Evolutionary conservation across 2,888 invertebrate species (phyloP), one percentile per base, ranked within the genome.

Genomic region (Rosalia funebris): DNA sequence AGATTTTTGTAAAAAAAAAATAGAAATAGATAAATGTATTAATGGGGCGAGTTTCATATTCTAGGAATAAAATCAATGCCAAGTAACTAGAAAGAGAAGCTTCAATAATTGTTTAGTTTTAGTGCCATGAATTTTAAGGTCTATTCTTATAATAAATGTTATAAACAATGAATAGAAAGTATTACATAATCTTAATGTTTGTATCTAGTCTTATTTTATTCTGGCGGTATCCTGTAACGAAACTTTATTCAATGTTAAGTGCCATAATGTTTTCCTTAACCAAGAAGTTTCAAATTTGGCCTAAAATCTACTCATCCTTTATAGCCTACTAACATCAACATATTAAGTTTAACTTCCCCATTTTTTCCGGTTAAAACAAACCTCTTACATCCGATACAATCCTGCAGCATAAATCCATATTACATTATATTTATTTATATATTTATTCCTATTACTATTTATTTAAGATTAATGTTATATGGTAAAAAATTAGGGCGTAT

Each of bases 161-260:
- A 42, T 37, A 36, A 31, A 32, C 41, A 58, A 31, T 47, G 39
- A 45, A 50, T 47, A 54, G 48, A 48, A 55, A 57, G 54, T 62
- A 62, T 62, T 62, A 58, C 36, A 12, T 62, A 62, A 44, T 61
- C 14, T 60, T 57, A 57, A 62, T 66, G 60, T 67, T 66, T 66
- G 57, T 65, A 65, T 67, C 65, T 65, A 66, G 69, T 67, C 66
- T 57, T 53, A 34, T 59, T 46, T 60, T 56, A 60, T 55, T 53
- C 46, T 45, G 25, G 31, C 47, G 16, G 37, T 50, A 50, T 12
- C 11, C 20, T 48, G 10, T 20, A 48, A 36, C 32, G 19, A 19
- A 12, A 50, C n/a, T 50, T 50, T 37, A 17, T 36, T 55, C 17
- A 25, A 59, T 20, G 20, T 16, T 48, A 19, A 20, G 60, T 60